phyloP scores from a whole-genome alignment of 2,113 vertebrate species.

The Bagarius yarrelli region DNA sequence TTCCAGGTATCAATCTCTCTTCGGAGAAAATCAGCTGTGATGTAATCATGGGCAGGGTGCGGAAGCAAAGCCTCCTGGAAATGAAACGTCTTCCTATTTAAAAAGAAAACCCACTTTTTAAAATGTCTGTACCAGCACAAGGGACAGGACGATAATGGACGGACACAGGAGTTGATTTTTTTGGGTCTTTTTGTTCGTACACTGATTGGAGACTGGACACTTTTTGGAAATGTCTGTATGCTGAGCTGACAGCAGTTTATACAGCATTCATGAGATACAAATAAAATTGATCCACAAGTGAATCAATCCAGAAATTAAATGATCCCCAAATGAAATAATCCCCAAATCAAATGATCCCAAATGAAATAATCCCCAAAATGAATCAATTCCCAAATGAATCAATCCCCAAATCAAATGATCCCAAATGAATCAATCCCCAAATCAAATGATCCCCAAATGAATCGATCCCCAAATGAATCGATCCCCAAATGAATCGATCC shows the following conservation, averaged over 20 bases:
- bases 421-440: no score
- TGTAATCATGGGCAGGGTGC: not conserved
- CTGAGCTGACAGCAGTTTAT: not conserved
- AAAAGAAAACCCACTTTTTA: not conserved
- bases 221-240: not conserved
- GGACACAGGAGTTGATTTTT: not conserved
- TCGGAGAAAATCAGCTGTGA: slow-evolving; percentile 2
- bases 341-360: no score
- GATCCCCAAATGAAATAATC: no score
- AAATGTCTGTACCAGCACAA: not conserved
- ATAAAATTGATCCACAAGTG: no score
- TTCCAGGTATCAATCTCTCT: not conserved
- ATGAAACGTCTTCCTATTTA: not conserved
- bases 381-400: no score
- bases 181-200: not conserved
- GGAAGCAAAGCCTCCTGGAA: not conserved
- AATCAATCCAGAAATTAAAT: no score
- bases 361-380: no score
- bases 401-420: no score
- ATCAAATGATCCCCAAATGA: no score
- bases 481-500: no score
- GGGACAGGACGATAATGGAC: not conserved
- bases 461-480: no score
- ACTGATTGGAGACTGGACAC: not conserved
- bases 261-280: not conserved